phyloP scores from a whole-genome alignment of 2,888 invertebrate genomes.

The Leistus spinibarbis region DNA sequence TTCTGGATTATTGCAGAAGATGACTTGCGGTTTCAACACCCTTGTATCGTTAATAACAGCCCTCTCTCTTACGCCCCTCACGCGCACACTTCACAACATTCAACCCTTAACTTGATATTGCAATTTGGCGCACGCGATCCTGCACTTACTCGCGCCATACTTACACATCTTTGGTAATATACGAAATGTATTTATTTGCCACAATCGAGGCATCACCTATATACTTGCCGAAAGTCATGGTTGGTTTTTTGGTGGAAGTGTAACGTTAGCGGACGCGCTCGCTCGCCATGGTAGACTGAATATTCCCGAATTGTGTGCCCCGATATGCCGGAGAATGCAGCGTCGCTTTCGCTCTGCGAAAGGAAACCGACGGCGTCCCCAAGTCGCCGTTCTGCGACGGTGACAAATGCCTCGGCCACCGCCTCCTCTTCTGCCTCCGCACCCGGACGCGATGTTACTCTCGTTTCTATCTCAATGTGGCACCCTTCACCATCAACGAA shows the following conservation, averaged over 20 bases:
- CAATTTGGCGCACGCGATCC: slow-evolving; percentile 6
- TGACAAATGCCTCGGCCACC: slow-evolving; percentile 30
- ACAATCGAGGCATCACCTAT: no score
- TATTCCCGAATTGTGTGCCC: not conserved
- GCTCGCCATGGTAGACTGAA: no score
- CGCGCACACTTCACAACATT: not conserved
- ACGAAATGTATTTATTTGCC: not conserved
- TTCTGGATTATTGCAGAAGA: slow-evolving; percentile 28
- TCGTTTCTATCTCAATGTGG: no score
- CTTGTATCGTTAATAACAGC: slow-evolving; percentile 31
- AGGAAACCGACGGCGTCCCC: slow-evolving; percentile 30
- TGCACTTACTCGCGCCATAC: not conserved
- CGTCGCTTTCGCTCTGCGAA: not conserved
- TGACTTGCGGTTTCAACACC: slow-evolving; percentile 32
- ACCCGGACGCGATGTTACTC: not conserved
- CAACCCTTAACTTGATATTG: not conserved
- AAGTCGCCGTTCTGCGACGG: slow-evolving; percentile 34
- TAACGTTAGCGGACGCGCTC: no score
- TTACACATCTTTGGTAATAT: not conserved
- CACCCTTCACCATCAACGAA: no score
- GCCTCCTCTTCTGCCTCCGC: not conserved
- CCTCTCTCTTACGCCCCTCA: slow-evolving; percentile 1
- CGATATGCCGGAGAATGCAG: not conserved
- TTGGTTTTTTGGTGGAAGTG: no score
- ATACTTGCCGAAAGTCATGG: no score